Conservation (phyloP, 2,888 invertebrate species). For the Sesia apiformis region DNA sequence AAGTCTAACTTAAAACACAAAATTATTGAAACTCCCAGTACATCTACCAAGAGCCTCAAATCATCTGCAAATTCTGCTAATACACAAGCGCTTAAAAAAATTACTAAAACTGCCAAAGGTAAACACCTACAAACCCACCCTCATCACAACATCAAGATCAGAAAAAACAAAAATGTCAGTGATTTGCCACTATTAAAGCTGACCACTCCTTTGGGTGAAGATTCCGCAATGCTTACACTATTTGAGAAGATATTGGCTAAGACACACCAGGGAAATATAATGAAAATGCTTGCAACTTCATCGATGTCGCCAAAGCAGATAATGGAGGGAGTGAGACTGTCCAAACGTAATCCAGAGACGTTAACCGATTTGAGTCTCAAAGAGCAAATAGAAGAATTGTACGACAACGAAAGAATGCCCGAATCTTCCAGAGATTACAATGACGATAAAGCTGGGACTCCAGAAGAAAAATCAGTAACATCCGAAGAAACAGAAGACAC, state of each 20-base stretch:
- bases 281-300: slow-evolving; percentile 23
- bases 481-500: slow-evolving; percentile 13
- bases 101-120: too few species aligned
- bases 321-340: slow-evolving; percentile 6
- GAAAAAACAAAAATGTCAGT: neutral
- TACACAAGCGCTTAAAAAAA: too few species aligned
- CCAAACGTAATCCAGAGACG: slow-evolving; percentile 22
- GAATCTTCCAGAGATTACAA: neutral
- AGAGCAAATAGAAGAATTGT: slow-evolving; percentile 15
- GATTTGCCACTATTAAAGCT: neutral
- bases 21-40: too few species aligned
- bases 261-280: slow-evolving; percentile 28
- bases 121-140: too few species aligned
- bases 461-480: neutral
- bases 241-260: slow-evolving; percentile 38
- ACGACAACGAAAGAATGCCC: slow-evolving; percentile 15
- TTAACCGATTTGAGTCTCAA: slow-evolving; percentile 17
- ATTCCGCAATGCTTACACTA: slow-evolving; percentile 32
- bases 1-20: slow-evolving; percentile 12
- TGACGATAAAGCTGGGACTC: neutral
- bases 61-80: too few species aligned
- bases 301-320: neutral
- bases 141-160: neutral
- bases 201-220: slow-evolving; percentile 22
- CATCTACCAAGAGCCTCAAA: too few species aligned